Conservation (phyloP, 2,888 invertebrate genomes). For the Spodoptera littoralis region DNA sequence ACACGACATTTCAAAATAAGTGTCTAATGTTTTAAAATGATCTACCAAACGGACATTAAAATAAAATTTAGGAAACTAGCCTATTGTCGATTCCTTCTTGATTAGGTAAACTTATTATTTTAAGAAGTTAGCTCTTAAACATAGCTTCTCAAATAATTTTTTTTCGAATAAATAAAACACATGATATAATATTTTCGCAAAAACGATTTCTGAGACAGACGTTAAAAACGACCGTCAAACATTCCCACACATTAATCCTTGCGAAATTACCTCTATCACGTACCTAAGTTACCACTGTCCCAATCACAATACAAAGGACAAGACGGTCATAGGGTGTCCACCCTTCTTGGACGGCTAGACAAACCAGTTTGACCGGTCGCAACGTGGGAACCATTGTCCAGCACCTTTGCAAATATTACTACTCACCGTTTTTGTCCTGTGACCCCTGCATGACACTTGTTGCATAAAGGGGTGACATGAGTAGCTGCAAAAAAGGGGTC, state of each 20-base stretch:
- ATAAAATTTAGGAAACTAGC: too few species aligned
- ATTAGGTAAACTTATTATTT: too few species aligned
- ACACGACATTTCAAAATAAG: too few species aligned
- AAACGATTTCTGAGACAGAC: not conserved
- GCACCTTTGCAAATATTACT: slow-evolving; percentile 57
- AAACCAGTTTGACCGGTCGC: slow-evolving; percentile 84
- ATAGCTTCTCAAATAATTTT: too few species aligned
- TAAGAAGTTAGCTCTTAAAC: too few species aligned
- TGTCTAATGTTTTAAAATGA: too few species aligned
- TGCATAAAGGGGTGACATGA: slow-evolving; percentile 36
- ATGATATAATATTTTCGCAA: not conserved
- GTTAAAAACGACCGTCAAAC: slow-evolving; percentile 29
- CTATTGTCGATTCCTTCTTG: too few species aligned
- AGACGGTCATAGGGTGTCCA: slow-evolving; percentile 71
- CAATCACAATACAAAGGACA: slow-evolving; percentile 35
- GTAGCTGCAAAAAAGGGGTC: slow-evolving; percentile 4
- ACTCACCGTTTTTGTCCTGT: slow-evolving; percentile 61
- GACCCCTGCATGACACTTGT: slow-evolving; percentile 52
- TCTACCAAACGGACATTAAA: too few species aligned
- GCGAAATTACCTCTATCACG: slow-evolving; percentile 72
- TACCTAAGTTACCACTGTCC: slow-evolving; percentile 23
- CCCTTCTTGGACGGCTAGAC: slow-evolving; percentile 62
- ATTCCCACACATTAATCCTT: slow-evolving; percentile 71
- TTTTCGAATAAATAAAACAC: too few species aligned
- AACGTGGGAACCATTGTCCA: slow-evolving; percentile 82